Conservation (phyloP, 2,797 vertebrate genomes). For the Gobio occitaniae region DNA sequence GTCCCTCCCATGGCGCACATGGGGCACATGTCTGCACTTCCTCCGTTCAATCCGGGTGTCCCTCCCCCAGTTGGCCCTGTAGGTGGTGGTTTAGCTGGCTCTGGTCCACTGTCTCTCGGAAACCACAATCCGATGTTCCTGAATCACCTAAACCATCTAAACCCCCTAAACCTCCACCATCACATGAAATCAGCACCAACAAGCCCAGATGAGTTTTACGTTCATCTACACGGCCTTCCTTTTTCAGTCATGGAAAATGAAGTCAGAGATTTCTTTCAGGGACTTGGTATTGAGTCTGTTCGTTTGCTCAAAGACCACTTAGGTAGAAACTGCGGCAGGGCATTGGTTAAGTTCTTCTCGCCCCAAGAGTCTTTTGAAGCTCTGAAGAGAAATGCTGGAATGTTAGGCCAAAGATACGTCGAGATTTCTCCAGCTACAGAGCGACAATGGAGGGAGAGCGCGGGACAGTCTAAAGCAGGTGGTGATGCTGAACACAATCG, state of each 20-base stretch:
- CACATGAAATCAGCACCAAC: slow-evolving; percentile 89
- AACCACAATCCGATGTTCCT: slow-evolving; percentile 91
- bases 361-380: slow-evolving; percentile 97
- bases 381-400: slow-evolving; percentile 90
- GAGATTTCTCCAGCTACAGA: slow-evolving; percentile 93
- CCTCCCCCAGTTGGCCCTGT: slow-evolving; percentile 91
- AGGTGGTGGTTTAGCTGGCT: slow-evolving; percentile 85
- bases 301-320: slow-evolving; percentile 90
- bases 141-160: slow-evolving; percentile 87
- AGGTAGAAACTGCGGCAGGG: slow-evolving; percentile 91
- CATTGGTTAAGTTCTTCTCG: slow-evolving; percentile 92
- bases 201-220: slow-evolving; percentile 90
- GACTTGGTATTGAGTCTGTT: slow-evolving; percentile 89
- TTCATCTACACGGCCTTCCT: slow-evolving; percentile 93
- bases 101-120: slow-evolving; percentile 87
- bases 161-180: slow-evolving; percentile 87
- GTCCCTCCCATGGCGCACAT: slow-evolving; percentile 92
- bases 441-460: slow-evolving; percentile 87
- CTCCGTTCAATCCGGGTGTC: slow-evolving; percentile 88
- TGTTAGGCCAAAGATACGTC: slow-evolving; percentile 96
- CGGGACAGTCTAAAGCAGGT: slow-evolving; percentile 44
- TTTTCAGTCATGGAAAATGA: slow-evolving; percentile 91
- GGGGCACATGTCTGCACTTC: slow-evolving; percentile 88
- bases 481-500: slow-evolving; percentile 67
- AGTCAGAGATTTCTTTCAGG: slow-evolving; percentile 93